phyloP scores from a whole-genome alignment of 1,140 invertebrate genomes.

The Orius laevigatus region DNA sequence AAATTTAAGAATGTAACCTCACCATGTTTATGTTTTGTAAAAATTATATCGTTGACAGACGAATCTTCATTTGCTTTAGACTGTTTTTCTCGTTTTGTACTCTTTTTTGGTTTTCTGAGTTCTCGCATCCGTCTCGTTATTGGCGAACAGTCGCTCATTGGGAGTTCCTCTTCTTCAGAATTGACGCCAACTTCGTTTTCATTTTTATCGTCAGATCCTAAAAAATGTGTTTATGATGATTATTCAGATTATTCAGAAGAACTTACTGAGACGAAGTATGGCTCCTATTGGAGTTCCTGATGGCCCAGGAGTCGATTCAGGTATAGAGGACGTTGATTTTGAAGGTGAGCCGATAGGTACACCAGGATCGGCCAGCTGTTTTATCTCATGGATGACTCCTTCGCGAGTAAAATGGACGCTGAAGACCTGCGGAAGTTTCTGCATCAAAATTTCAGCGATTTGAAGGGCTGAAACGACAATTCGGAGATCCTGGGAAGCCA shows the following conservation, averaged over 20 bases:
- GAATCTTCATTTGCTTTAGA: too few species aligned
- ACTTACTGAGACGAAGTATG: too few species aligned
- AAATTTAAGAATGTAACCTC: too few species aligned
- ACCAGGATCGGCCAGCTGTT: conserved; percentile 54
- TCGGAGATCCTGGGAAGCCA: conserved; percentile 85
- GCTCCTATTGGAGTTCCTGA: neutral
- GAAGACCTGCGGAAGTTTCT: conserved; percentile 87
- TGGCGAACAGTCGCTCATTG: conserved; percentile 16
- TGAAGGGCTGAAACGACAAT: conserved; percentile 95
- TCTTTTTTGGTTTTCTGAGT: conserved; percentile 13
- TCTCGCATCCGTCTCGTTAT: conserved; percentile 15
- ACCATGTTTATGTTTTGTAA: too few species aligned
- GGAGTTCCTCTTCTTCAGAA: conserved; percentile 15
- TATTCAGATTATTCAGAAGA: too few species aligned
- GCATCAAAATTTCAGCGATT: conserved; percentile 92
- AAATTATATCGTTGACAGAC: too few species aligned
- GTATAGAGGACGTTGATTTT: conserved; percentile 30
- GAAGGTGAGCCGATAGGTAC: conserved; percentile 42
- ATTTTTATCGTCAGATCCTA: too few species aligned
- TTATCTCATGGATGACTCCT: conserved; percentile 80
- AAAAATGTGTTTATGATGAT: too few species aligned
- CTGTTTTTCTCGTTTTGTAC: conserved; percentile 15
- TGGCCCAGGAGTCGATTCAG: conserved; percentile 11
- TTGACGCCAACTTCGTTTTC: conserved; percentile 2
- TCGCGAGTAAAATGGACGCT: conserved; percentile 87